Evolutionary conservation across 1,140 invertebrate genomes (phyloP).

Genomic region (Drosophila azteca): DNA sequence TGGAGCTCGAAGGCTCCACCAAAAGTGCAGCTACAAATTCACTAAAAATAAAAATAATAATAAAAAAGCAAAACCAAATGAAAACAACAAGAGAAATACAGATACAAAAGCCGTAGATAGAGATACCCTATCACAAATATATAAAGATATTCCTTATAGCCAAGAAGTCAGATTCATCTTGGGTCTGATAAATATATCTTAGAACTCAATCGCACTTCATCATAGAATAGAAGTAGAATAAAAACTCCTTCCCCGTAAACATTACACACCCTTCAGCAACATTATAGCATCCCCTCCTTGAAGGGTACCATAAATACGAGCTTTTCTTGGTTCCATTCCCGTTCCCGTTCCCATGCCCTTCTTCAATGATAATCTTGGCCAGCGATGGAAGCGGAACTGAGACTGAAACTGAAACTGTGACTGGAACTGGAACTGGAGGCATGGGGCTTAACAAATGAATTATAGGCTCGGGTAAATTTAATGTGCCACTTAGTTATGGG

Average conservation of each 20-base stretch:
- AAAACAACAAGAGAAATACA: conserved; percentile 3
- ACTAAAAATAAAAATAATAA: conserved; percentile 59
- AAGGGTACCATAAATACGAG: conserved; percentile 24
- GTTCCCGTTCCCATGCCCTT: neutral
- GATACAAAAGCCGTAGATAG: neutral
- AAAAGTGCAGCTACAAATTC: conserved; percentile 76
- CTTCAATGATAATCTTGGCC: conserved; percentile 55
- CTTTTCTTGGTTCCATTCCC: conserved; percentile 22
- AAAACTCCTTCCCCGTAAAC: neutral
- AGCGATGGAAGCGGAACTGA: neutral
- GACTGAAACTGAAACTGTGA: conserved; percentile 26
- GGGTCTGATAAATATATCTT: too few species aligned
- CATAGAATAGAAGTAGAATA: too few species aligned
- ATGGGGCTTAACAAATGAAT: conserved; percentile 73
- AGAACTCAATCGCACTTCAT: too few species aligned
- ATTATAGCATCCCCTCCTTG: too few species aligned
- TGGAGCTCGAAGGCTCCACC: conserved; percentile 42
- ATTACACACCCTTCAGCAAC: neutral
- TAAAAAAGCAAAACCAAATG: conserved; percentile 34
- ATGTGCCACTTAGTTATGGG: conserved; percentile 70
- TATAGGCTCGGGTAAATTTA: conserved; percentile 75
- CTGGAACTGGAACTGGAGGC: conserved; percentile 4
- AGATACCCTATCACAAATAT: conserved; percentile 10
- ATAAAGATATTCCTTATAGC: too few species aligned
- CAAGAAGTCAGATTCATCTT: too few species aligned